Conservation (phyloP, 64 coral and sea anemone species). For the Dendronephthya gigantea region DNA sequence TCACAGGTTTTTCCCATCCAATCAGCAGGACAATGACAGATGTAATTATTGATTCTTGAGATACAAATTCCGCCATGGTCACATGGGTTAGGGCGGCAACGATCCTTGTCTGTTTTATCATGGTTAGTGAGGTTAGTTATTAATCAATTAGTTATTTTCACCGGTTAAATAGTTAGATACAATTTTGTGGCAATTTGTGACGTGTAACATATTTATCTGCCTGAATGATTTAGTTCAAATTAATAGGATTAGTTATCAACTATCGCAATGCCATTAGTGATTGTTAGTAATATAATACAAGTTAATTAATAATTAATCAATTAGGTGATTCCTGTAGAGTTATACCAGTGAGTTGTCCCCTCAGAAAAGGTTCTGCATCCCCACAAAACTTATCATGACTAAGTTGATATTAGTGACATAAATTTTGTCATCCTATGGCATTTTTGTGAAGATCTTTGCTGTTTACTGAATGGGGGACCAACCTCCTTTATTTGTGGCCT, state of each 20-base stretch:
- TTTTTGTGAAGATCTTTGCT: too few species aligned
- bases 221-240: background rate
- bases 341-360: too few species aligned
- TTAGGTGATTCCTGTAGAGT: too few species aligned
- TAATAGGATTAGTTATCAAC: background rate
- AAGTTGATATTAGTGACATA: too few species aligned
- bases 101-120: slow-evolving; percentile 58
- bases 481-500: too few species aligned
- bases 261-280: background rate
- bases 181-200: background rate
- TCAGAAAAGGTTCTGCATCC: too few species aligned
- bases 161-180: background rate
- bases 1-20: background rate
- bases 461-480: too few species aligned
- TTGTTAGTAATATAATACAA: background rate
- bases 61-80: slow-evolving; percentile 68
- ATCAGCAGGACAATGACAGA: background rate
- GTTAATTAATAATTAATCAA: too few species aligned
- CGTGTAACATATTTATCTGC: background rate
- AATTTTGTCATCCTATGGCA: too few species aligned
- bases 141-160: background rate
- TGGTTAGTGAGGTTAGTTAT: background rate
- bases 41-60: background rate
- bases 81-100: slow-evolving; percentile 69
- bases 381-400: background rate